Percentiles rank a stretch among this genome's conserved stretches.
These are phyloP conservation scores for Anthrax anthrax DNA, from an alignment of 2,888 invertebrate genomes.

Conservation along the genomic window DNA sequence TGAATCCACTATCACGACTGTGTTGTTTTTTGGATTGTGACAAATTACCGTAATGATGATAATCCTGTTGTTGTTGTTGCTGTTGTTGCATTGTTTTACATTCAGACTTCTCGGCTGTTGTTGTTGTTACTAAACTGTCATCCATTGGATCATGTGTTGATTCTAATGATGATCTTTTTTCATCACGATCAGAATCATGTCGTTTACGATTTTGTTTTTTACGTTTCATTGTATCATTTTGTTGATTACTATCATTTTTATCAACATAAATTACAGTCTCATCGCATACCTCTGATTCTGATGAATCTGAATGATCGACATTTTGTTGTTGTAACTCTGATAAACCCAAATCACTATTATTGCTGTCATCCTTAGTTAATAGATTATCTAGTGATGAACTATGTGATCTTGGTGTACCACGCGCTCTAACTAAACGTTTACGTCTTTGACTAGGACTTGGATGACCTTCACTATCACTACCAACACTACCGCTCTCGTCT, in stretches of 20 bases:
- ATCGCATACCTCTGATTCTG: slow-evolving; percentile 59
- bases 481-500: slow-evolving; percentile 71
- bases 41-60: slow-evolving; percentile 42
- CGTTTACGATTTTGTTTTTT: slow-evolving; percentile 66
- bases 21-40: slow-evolving; percentile 61
- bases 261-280: slow-evolving; percentile 52
- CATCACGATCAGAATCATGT: slow-evolving; percentile 29
- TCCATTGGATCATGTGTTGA: slow-evolving; percentile 40
- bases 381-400: slow-evolving; percentile 70
- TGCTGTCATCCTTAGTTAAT: slow-evolving; percentile 44
- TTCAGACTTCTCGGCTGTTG: slow-evolving; percentile 46
- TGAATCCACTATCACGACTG: slow-evolving; percentile 76
- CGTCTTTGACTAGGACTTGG: slow-evolving; percentile 77
- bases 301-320: slow-evolving; percentile 44
- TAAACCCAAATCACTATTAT: slow-evolving; percentile 20
- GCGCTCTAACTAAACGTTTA: slow-evolving; percentile 63
- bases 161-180: slow-evolving; percentile 49
- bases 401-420: slow-evolving; percentile 70
- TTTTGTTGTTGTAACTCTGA: slow-evolving; percentile 33
- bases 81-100: slow-evolving; percentile 56
- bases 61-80: slow-evolving; percentile 37
- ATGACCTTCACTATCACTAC: slow-evolving; percentile 78
- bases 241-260: slow-evolving; percentile 49
- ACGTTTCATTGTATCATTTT: slow-evolving; percentile 68
- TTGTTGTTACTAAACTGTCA: no score